Percentiles rank a stretch among this genome's conserved stretches.
Conservation (phyloP, 2,888 invertebrate species). For the Parthenolecanium corni region DNA sequence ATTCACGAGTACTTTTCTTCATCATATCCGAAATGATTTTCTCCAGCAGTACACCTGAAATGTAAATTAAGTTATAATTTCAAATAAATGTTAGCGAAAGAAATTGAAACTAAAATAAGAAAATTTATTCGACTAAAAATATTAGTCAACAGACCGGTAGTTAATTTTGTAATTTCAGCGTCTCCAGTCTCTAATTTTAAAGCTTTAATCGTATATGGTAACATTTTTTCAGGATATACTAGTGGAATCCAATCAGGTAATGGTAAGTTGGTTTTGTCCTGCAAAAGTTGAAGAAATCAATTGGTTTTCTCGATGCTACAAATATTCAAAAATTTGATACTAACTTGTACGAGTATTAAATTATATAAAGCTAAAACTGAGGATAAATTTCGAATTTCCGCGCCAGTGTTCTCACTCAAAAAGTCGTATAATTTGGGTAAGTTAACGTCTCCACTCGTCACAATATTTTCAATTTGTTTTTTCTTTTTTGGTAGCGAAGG, state of each 20-base stretch:
- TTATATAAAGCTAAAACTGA: conserved; percentile 12
- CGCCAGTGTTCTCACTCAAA: conserved; percentile 51
- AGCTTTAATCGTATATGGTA: conserved; percentile 49
- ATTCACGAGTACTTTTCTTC: not conserved
- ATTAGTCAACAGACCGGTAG: conserved; percentile 24
- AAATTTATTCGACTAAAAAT: too few relatives aligned
- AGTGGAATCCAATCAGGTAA: conserved; percentile 56
- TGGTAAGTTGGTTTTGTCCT: conserved; percentile 36
- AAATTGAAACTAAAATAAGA: not conserved
- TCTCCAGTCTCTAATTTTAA: conserved; percentile 39
- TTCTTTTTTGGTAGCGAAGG: conserved; percentile 50
- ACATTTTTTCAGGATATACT: conserved; percentile 55
- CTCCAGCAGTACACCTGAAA: conserved; percentile 8
- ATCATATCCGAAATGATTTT: conserved; percentile 12
- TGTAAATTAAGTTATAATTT: too few relatives aligned
- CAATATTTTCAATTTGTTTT: conserved; percentile 42
- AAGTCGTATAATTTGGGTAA: conserved; percentile 54
- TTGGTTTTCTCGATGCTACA: not conserved
- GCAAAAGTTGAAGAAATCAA: conserved; percentile 27
- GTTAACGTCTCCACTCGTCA: conserved; percentile 45
- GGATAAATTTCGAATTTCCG: conserved; percentile 36
- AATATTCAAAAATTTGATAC: not conserved
- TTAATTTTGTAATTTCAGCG: conserved; percentile 39
- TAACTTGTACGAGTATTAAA: conserved; percentile 10
- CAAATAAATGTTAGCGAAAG: too few relatives aligned